Base-by-base conservation (phyloP, 2,888 invertebrate species). In the Lymantria dispar region DNA sequence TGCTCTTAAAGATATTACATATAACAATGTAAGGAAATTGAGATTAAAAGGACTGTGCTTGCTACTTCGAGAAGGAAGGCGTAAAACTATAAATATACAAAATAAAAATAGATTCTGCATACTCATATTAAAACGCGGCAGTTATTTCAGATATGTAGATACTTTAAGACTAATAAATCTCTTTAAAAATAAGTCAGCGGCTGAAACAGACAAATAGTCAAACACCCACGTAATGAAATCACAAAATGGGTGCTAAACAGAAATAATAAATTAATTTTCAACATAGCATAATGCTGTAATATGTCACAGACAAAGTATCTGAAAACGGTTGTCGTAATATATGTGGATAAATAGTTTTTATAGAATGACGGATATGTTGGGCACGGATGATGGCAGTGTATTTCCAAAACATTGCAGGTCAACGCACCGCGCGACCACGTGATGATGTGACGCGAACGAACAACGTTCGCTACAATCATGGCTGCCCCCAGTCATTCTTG, bases 341-440 rank as follows among this genome's bases (percentile, higher is more conserved):
- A 66, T 68, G 70, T 64, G 69, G 72, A 82, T 76, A 74, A 78
- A 78, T 78, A 68, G 59, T 70, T 72, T 62, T 69, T 65, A 72
- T 72, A 76, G 69, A 72, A 76, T 74, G 78, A 76, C 70, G 64
- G 70, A 75, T 74, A 65, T 60, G 63, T 58, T 64, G 67, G 62
- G 65, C 57, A 70, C 68, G 69, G 65, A 44, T 72, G 72, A 72
- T 67, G 61, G 60, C 64, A 63, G 64, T 71, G 75, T 83, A 81
- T 83, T 85, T 83, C 85, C 86, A 89, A 90, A 91, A 90, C 88
- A 89, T 58, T 62, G 67, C 74, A 72, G 90, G 89, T 89, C 90
- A 88, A 81, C 73, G 90, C 74, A 76, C 89, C 72, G 63, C 43
- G 68, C 65, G 66, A 73, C 73, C 87, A 87, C 87, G 89, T 90